Evolutionary conservation across 2,888 invertebrate genomes (phyloP).

Genomic region (Eurytoma adleriae): DNA sequence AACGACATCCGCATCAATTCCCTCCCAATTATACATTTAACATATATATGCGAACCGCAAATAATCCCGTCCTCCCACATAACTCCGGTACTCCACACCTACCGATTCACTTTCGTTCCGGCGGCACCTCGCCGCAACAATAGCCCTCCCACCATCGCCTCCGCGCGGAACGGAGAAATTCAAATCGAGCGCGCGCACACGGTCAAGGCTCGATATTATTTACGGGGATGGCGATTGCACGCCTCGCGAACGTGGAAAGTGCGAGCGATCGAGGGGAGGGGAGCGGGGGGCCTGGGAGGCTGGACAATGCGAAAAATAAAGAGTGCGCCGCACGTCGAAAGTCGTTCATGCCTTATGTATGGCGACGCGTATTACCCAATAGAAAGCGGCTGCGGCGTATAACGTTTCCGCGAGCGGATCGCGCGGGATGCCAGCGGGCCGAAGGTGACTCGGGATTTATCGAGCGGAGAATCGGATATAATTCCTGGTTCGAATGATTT

Average conservation of each 20-base stretch:
- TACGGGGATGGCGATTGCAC: conserved; percentile 1
- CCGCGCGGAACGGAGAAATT: conserved; percentile 21
- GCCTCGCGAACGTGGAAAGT: not conserved
- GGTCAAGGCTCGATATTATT: conserved; percentile 32
- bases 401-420: not conserved
- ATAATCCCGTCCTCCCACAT: not conserved
- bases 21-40: too few relatives aligned
- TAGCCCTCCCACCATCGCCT: not conserved
- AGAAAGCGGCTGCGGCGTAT: conserved; percentile 60
- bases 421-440: not conserved
- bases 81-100: not conserved
- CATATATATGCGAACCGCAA: too few relatives aligned
- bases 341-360: conserved; percentile 68
- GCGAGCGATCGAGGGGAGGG: not conserved
- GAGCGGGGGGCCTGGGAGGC: not conserved
- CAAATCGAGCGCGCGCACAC: conserved; percentile 10
- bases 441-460: not conserved
- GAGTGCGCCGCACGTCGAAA: conserved; percentile 61
- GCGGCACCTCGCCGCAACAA: conserved; percentile 5
- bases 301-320: not conserved
- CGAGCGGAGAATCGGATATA: not conserved
- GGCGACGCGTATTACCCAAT: conserved; percentile 65
- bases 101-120: not conserved
- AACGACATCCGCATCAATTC: too few relatives aligned
- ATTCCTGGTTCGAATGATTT: not conserved